Base-by-base conservation (phyloP, 2,888 invertebrate genomes). In the Eumacrocentrus americanus region DNA sequence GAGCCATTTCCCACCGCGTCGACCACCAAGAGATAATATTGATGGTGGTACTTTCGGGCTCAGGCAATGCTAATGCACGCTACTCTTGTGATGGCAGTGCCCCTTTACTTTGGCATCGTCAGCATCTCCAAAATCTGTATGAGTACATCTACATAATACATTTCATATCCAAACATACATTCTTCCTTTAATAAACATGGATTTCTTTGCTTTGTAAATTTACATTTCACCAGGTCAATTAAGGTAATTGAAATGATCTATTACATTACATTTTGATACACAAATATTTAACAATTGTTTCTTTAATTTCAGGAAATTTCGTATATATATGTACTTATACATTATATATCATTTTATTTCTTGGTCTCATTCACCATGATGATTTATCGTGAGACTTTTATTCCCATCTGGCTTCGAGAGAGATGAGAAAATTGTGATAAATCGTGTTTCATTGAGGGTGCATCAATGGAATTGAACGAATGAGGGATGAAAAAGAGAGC, bases 11-110 rank as follows among this genome's bases (percentile, higher is more conserved):
- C 16, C 25, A 40, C 42, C 46, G 44, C 29, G 56, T 40, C 56
- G 35, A 38, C 47, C 47, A 48, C 50, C 22, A 56, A 47, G 38
- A 51, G 55, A 63, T 62, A 60, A 67, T 63, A 67, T 67, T 65
- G 66, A 67, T 67, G 66, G 57, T 52, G 60, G 54, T 56, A 62
- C 60, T 63, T 54, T 55, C 42, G 25, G 0, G 47, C 40, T 35
- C 22, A 9, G 44, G 34, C 34, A 14, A 40, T 47, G 12, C 42
- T 42, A 53, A 53, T 53, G 29, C 47, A 46, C 20, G 37, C 20
- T 38, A 52, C 51, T 42, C 51, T n/a, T n/a, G n/a, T n/a, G n/a
- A 20, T 16, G 35, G 55, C 18, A 12, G 3, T n/a, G 9, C 9
- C 1, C 9, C 1, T 35, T 48, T 42, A 23, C 9, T 16, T 40